phyloP scores from a whole-genome alignment of 2,888 invertebrate species.

The Zootermopsis nevadensis region DNA sequence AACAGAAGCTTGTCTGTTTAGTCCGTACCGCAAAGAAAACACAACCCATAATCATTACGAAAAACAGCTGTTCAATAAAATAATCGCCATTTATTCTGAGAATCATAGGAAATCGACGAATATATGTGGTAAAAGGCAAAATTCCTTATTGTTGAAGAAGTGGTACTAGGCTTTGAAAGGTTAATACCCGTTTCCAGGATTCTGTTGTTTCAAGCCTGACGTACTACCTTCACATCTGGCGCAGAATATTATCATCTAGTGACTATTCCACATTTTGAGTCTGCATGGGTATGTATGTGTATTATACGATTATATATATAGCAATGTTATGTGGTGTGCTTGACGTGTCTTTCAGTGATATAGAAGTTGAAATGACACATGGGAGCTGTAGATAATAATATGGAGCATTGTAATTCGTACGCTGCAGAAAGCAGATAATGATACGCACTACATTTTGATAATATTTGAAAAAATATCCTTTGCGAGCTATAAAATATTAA shows the following conservation, averaged over 20 bases:
- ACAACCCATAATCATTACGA: too few relatives aligned
- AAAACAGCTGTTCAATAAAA: too few relatives aligned
- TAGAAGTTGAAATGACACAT: conserved; percentile 33
- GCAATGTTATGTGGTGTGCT: conserved; percentile 23
- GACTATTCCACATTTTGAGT: neutral
- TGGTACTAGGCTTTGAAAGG: too few relatives aligned
- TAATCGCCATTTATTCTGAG: too few relatives aligned
- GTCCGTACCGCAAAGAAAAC: too few relatives aligned
- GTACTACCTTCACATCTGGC: neutral
- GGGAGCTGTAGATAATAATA: conserved; percentile 30
- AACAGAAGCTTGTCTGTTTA: too few relatives aligned
- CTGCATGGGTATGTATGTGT: conserved; percentile 25
- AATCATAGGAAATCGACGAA: too few relatives aligned
- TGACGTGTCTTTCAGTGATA: conserved; percentile 37
- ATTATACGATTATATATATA: too few relatives aligned
- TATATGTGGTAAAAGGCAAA: too few relatives aligned
- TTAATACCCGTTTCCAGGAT: neutral
- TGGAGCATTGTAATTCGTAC: neutral
- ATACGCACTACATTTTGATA: neutral
- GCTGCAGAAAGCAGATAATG: conserved; percentile 10
- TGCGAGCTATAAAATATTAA: neutral
- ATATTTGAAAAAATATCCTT: neutral
- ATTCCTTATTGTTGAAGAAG: neutral
- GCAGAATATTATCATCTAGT: neutral
- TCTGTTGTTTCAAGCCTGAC: neutral